Percentiles rank a stretch among this genome's conserved stretches.
Evolutionary conservation across 2,797 vertebrate genomes (phyloP).

Genomic region (Scomberomorus guttatus): DNA sequence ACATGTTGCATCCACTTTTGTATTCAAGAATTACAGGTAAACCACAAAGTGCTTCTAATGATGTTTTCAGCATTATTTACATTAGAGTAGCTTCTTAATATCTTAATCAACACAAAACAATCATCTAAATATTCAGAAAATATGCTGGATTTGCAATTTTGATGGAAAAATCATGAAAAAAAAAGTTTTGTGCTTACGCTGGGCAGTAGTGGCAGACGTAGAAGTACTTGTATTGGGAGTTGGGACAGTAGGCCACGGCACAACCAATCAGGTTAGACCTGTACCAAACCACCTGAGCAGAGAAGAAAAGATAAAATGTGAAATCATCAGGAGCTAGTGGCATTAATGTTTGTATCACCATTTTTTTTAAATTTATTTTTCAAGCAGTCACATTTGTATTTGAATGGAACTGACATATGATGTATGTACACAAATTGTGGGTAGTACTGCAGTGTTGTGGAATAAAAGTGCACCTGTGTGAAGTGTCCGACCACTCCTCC

Average conservation of each 20-base stretch:
- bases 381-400: neutral
- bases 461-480: constrained; percentile 63
- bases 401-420: neutral
- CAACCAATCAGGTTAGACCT: constrained; percentile 75
- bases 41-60: neutral
- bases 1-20: neutral
- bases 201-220: constrained; percentile 90
- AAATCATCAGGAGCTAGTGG: neutral
- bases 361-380: neutral
- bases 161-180: neutral
- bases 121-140: neutral
- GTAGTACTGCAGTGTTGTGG: neutral
- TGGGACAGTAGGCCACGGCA: constrained; percentile 69
- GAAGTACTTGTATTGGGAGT: constrained; percentile 45
- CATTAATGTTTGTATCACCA: neutral
- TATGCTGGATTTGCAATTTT: neutral
- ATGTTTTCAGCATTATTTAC: no score
- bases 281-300: constrained; percentile 72
- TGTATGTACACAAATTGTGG: neutral
- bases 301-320: neutral
- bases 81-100: neutral
- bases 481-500: constrained; percentile 64
- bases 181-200: constrained; percentile 61
- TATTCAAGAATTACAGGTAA: constrained; percentile 2
- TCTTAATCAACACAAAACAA: neutral